Percentiles rank a stretch among this genome's conserved stretches.
These are phyloP conservation scores for Heliconius himera DNA, from an alignment of 1,140 invertebrate species.

Conservation along the genomic window DNA sequence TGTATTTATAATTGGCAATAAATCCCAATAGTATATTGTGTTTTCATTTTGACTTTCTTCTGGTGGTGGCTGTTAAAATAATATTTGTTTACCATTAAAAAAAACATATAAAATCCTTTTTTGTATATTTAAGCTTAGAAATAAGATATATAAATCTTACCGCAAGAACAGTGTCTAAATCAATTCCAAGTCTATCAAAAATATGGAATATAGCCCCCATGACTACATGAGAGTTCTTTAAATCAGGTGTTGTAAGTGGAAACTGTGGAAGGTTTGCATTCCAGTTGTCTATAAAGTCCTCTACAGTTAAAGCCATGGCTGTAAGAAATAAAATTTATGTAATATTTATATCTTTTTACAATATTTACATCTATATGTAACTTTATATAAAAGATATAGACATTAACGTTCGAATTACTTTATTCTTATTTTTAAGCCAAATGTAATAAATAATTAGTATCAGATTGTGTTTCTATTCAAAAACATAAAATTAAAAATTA, in stretches of 20 bases:
- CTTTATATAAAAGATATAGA: too few species aligned
- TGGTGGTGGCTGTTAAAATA: constrained; percentile 53
- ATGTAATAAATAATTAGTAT: not conserved
- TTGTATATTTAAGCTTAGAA: not conserved
- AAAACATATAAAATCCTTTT: not conserved
- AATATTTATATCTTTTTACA: too few species aligned
- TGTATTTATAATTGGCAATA: constrained; percentile 68
- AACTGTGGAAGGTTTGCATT: constrained; percentile 59
- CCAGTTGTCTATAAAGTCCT: constrained; percentile 64
- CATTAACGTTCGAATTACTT: too few species aligned
- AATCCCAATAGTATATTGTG: constrained; percentile 65
- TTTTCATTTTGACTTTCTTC: constrained; percentile 61
- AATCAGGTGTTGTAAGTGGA: constrained; percentile 48
- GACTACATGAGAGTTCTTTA: constrained; percentile 60
- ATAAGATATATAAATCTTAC: constrained; percentile 43
- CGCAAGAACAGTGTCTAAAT: constrained; percentile 56
- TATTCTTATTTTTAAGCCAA: too few species aligned
- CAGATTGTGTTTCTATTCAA: too few species aligned
- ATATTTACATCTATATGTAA: too few species aligned
- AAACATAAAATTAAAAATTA: too few species aligned
- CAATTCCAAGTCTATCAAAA: constrained; percentile 62
- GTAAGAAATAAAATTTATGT: constrained; percentile 28
- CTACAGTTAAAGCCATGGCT: constrained; percentile 46
- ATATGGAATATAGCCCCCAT: constrained; percentile 59
- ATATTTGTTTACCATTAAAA: not conserved